These are phyloP conservation scores for Dascillus cervinus DNA, from an alignment of 2,888 invertebrate species.

Conservation along the genomic window DNA sequence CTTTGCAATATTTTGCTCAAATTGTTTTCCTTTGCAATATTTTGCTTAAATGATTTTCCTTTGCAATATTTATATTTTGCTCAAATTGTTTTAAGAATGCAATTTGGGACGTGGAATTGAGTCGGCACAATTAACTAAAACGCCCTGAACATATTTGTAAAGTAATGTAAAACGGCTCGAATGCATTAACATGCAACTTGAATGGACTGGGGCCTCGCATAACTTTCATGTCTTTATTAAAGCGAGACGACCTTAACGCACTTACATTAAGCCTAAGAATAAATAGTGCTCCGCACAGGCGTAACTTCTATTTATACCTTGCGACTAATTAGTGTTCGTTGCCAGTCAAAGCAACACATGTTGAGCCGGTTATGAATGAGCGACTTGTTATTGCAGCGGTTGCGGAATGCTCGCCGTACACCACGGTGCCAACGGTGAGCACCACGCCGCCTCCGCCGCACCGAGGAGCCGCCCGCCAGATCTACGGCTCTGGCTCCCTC, in stretches of 20 bases:
- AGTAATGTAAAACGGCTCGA: too few species aligned
- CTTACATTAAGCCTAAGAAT: slow-evolving; percentile 1
- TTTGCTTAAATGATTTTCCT: too few species aligned
- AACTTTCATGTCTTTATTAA: too few species aligned
- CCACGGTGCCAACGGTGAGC: slow-evolving; percentile 26
- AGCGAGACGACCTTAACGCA: not conserved
- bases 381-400: not conserved
- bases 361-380: not conserved
- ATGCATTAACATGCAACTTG: too few species aligned
- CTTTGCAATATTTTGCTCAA: too few species aligned
- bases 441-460: slow-evolving; percentile 42
- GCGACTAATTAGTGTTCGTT: slow-evolving; percentile 4
- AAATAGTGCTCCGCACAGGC: slow-evolving; percentile 5
- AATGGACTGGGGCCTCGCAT: too few species aligned
- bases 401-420: slow-evolving; percentile 4
- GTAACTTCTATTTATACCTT: slow-evolving; percentile 10
- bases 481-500: slow-evolving; percentile 49
- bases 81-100: too few species aligned
- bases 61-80: too few species aligned
- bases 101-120: too few species aligned
- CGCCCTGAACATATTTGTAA: too few species aligned
- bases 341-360: slow-evolving; percentile 7
- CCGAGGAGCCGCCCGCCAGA: slow-evolving; percentile 49
- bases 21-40: too few species aligned
- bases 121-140: too few species aligned